Evolutionary conservation across 2,888 invertebrate species (phyloP), one percentile per base, ranked within the genome.

Genomic region (Pheosia tremula): DNA sequence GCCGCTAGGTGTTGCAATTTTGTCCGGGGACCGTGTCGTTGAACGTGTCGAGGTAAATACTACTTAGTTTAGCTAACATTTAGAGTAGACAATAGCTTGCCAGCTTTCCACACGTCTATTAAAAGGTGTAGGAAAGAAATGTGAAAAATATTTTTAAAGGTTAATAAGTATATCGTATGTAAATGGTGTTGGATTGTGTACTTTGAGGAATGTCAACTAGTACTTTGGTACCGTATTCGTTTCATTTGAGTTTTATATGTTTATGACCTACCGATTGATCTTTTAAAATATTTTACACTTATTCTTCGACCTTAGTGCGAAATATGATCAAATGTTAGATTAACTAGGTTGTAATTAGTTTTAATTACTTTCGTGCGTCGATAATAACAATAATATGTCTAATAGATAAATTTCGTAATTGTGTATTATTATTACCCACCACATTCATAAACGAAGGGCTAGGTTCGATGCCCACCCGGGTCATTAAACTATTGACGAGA

Each of bases 1-100:
- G 69, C 80, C 45, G 77, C 69, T 81, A 79, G 80, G 75, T 83
- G 79, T 88, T 88, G 84, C 85, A 87, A 87, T 87, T 85, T 70
- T 81, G 83, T 85, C 81, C 55, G 67, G 67, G 68, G 67, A 56
- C 54, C 61, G 58, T 60, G 58, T 53, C 67, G 63, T 71, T 74
- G 62, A 59, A 54, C 62, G 57, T 52, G 63, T 58, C 41, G 57
- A 73, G 75, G 75, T 76, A 75, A 74, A 69, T 59, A 66, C 75
- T 67, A 66, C 68, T 77, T 61, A 58, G 78, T 77, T 76, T 68
- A 73, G 64, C 62, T 71, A 69, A 69, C 68, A 49, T 49, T 58
- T 45, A 52, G 41, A 24, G 9, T 56, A 11, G 6, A 37, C 37
- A 43, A 57, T 45, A 41, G 52, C 50, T 37, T 57, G 13, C 43